Conservation (phyloP, 2,113 vertebrate species). For the Rhineura floridana region DNA sequence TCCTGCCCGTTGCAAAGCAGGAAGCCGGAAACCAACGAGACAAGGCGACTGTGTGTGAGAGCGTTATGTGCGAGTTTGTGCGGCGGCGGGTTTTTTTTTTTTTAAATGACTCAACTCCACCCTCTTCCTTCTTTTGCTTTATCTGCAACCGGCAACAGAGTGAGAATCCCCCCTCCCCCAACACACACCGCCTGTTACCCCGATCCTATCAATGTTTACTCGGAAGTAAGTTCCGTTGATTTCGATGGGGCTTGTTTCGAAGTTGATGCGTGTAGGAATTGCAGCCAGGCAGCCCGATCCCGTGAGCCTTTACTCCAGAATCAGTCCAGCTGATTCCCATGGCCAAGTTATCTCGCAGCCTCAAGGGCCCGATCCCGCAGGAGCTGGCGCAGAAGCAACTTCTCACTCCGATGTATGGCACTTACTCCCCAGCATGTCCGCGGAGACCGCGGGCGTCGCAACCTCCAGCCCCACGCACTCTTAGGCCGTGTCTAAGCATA, state of each 20-base stretch:
- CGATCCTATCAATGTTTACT: neutral
- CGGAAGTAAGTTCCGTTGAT: neutral
- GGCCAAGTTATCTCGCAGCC: too few species aligned
- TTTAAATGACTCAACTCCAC: neutral
- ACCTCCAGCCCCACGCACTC: neutral
- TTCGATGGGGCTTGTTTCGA: neutral
- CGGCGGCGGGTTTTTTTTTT: accelerated
- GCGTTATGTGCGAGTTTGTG: neutral
- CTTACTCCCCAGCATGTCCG: neutral
- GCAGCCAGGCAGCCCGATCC: neutral
- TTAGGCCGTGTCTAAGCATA: neutral
- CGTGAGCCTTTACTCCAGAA: too few species aligned
- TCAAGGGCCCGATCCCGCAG: too few species aligned
- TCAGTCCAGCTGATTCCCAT: neutral
- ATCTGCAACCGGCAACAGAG: neutral
- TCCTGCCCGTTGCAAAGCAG: neutral
- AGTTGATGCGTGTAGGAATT: neutral
- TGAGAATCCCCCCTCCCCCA: neutral
- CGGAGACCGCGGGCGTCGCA: too few species aligned
- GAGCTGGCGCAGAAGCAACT: too few species aligned
- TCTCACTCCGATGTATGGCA: too few species aligned
- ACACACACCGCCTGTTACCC: neutral
- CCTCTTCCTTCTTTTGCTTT: constrained; percentile 28
- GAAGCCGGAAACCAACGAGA: constrained; percentile 33
- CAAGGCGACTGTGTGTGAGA: neutral